phyloP scores from a whole-genome alignment of 2,888 invertebrate genomes.

The Drosophila formosana region DNA sequence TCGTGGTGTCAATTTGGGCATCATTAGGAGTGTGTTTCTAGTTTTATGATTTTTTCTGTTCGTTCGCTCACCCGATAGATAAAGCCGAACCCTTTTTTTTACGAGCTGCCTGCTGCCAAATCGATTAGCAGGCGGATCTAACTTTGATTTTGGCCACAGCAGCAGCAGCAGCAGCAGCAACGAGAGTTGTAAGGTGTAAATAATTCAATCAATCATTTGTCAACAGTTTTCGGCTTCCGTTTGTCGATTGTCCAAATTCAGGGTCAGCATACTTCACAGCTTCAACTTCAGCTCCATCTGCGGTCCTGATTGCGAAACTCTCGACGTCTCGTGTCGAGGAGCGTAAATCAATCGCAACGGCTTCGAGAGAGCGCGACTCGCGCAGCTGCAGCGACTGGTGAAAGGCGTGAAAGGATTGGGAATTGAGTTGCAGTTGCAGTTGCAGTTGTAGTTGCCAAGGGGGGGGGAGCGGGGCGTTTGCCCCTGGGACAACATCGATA shows the following conservation, averaged over 20 bases:
- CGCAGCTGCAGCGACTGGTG: constrained; percentile 61
- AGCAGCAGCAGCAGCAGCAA: constrained; percentile 1
- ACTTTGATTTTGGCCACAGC: constrained; percentile 65
- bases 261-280: constrained; percentile 56
- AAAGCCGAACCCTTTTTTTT: constrained; percentile 71
- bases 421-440: constrained; percentile 47
- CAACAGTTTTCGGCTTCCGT: constrained; percentile 79
- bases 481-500: constrained; percentile 38
- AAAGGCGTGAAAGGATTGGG: constrained; percentile 79
- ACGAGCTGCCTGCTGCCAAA: constrained; percentile 56
- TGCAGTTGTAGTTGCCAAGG: not conserved
- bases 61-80: constrained; percentile 1
- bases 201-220: constrained; percentile 81
- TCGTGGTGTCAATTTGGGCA: constrained; percentile 79
- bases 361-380: not conserved
- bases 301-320: constrained; percentile 55
- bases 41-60: constrained; percentile 8
- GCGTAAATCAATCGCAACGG: constrained; percentile 54
- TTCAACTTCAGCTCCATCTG: constrained; percentile 2
- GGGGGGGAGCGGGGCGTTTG: too few relatives aligned
- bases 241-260: constrained; percentile 51
- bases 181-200: constrained; percentile 77
- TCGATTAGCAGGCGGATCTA: constrained; percentile 81
- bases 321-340: constrained; percentile 51
- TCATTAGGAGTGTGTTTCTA: constrained; percentile 71